Conservation (phyloP, 2,797 vertebrate species). For the Geotrypetes seraphini region DNA sequence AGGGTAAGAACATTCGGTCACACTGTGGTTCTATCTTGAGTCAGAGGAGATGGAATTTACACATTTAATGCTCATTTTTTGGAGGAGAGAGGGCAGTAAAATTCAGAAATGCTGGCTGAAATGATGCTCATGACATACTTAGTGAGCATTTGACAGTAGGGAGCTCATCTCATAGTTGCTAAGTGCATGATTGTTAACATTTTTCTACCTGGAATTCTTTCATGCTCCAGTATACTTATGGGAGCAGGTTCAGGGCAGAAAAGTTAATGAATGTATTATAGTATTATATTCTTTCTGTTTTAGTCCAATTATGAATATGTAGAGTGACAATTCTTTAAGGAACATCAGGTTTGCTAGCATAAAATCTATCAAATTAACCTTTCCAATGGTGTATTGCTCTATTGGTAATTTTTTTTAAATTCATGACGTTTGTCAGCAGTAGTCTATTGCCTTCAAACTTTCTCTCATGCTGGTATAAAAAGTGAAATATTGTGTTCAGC, state of each 20-base stretch:
- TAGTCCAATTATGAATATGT: background rate
- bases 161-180: no score
- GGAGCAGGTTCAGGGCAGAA: background rate
- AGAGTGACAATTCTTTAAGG: slow-evolving; percentile 1
- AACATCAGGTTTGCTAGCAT: background rate
- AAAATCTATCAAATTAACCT: slow-evolving; percentile 18
- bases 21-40: no score
- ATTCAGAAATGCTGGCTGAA: no score
- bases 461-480: slow-evolving; percentile 1
- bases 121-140: slow-evolving; percentile 13
- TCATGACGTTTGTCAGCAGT: background rate
- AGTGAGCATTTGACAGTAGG: slow-evolving; percentile 5
- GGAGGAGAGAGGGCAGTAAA: no score
- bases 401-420: background rate
- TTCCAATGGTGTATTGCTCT: background rate
- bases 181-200: no score
- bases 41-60: no score
- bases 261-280: background rate
- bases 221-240: background rate
- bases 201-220: no score
- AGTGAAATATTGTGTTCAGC: background rate
- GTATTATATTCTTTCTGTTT: background rate
- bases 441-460: background rate
- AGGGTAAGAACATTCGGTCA: no score
- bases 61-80: no score